phyloP scores from a whole-genome alignment of 2,888 invertebrate species.

The Xylota sylvarum region DNA sequence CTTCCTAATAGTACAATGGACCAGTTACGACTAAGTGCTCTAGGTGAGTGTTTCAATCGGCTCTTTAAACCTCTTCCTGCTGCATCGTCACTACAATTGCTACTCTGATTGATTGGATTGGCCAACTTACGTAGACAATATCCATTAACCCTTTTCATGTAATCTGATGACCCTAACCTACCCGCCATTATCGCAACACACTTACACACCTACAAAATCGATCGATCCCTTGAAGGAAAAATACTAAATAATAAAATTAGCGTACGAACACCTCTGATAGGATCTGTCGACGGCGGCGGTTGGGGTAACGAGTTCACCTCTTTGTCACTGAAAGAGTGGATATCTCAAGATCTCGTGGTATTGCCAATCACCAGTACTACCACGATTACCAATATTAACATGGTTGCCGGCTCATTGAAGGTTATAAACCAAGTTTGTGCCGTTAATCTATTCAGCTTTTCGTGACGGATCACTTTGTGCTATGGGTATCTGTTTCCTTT shows the following conservation, averaged over 20 bases:
- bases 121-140: constrained; percentile 7
- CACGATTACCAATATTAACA: constrained; percentile 35
- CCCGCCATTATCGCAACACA: constrained; percentile 24
- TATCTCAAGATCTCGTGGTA: constrained; percentile 65
- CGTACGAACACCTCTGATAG: constrained; percentile 71
- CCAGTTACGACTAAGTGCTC: too few relatives aligned
- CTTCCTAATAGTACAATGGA: too few relatives aligned
- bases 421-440: constrained; percentile 45
- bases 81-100: background rate
- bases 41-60: background rate
- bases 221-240: constrained; percentile 21
- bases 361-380: constrained; percentile 63
- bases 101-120: constrained; percentile 7
- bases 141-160: constrained; percentile 70
- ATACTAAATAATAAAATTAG: constrained; percentile 70
- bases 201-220: constrained; percentile 47
- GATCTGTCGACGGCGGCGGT: constrained; percentile 42
- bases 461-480: constrained; percentile 69
- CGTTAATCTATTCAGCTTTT: constrained; percentile 55
- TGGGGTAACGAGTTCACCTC: constrained; percentile 73
- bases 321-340: constrained; percentile 63
- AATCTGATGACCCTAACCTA: constrained; percentile 59
- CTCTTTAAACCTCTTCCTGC: background rate
- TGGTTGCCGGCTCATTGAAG: constrained; percentile 46
- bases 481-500: constrained; percentile 56